Evolutionary conservation across 1,140 invertebrate genomes (phyloP), one percentile per base, ranked within the genome.

Genomic region (Neodiprion lecontei): DNA sequence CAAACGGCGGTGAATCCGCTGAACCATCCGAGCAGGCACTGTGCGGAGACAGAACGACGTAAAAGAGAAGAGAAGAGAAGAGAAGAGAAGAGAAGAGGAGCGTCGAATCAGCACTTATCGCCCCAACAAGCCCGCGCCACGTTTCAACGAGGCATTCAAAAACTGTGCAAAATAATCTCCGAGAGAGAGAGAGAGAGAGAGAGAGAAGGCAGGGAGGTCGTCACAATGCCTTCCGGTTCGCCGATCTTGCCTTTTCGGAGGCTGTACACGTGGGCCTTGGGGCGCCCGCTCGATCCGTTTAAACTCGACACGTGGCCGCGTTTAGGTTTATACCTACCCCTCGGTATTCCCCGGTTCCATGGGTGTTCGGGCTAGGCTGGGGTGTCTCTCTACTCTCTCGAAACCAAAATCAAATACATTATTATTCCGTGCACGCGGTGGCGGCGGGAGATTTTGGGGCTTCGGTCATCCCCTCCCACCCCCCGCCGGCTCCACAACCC

Each of bases 361-460:
- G 28, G 53, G 53, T 61, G 53, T 61, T 61, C 53, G 53, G 9
- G 53, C 28, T 40, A 5, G 28, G 53, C 28, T 40, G 28, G 28
- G 53, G 53, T 17, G 53, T 61, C 53, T 61, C 53, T 12, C 11
- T 61, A 12, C 53, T 61, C 53, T 61, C 53, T 61, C 11, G 53
- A 61, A 61, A 61, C 53, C 53, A 61, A 61, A 61, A 61, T 61
- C 53, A 61, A 61, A 61, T 61, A 61, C 11, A 61, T 61, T 61
- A 61, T 61, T 61, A 61, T 61, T 61, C 53, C 53, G 53, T 12
- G 53, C 53, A 61, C 53, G 53, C n/a, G 53, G 53, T 9, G 11
- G 28, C 28, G 28, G n/a, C 53, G 53, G 53, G 53, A 9, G 53
- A 61, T 61, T 61, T 61, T 17, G 53, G n/a, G 28, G n/a, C 53